Base-by-base conservation (phyloP, 2,888 invertebrate genomes). In the Dolichomitus sp. region DNA sequence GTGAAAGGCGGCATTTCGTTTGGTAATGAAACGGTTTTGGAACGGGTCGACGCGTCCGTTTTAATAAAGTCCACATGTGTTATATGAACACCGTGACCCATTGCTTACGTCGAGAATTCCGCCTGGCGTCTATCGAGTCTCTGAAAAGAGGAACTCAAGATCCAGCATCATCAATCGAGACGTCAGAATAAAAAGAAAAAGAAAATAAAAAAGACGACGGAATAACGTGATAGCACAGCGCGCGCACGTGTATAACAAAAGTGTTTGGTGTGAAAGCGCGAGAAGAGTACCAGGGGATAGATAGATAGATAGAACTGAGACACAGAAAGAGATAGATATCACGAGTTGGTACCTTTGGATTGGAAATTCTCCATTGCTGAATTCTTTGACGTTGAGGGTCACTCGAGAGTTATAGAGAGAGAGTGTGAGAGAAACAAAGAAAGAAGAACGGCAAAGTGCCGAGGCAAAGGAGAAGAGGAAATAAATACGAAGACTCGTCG, bases 11-110 rank as follows among this genome's bases (percentile, higher is more conserved):
- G 80, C 86, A 85, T 78, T 77, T 80, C 63, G 84, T 82, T 86
- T 87, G 87, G 81, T 86, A 87, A 88, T 88, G 86, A 87, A 87
- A 87, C 87, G 85, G 86, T 83, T 86, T 84, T 59, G 74, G 77
- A 72, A 69, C 66, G 80, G 77, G 68, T 76, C 73, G 84, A 80
- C 63, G 66, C 80, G 84, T 80, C 75, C 84, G 74, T 78, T 59
- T 72, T 78, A 79, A 76, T 78, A 84, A 83, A 74, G 50, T 78
- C 79, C 86, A 86, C 81, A 81, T 84, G 84, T 83, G 76, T 72
- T 65, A 68, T 65, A 63, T 37, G 14, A 52, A 40, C 72, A 9
- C 23, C n/a, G 54, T 37, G 48, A 50, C 40, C 48, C 81, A 54
- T 74, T 40, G 54, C 19, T 17, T 40, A 59, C 37, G 66, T 73